Conservation (phyloP, 2,888 invertebrate genomes). For the Trachelus troglodyta region DNA sequence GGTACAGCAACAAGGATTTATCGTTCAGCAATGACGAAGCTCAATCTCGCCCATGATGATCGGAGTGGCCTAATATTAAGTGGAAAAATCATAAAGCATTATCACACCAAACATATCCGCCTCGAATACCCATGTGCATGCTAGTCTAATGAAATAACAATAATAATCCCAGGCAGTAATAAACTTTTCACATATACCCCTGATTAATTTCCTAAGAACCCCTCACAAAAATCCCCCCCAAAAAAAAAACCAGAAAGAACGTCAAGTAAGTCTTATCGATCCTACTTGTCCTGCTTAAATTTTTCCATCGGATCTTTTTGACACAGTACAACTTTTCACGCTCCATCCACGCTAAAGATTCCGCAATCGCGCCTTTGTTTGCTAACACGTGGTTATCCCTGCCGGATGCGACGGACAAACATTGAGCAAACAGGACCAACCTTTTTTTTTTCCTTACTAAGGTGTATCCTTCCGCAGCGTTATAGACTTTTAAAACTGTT, state of each 20-base stretch:
- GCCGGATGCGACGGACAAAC: not conserved
- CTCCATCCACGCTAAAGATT: not conserved
- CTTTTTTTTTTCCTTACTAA: not conserved
- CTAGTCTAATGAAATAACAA: not conserved
- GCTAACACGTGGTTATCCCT: not conserved
- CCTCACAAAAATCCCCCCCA: too few relatives aligned
- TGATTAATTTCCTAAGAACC: not conserved
- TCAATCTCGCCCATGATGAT: not conserved
- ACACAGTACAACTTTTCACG: not conserved
- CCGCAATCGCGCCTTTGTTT: not conserved
- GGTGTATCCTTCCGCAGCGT: not conserved
- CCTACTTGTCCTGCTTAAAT: not conserved
- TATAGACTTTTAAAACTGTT: not conserved
- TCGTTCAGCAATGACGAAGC: slow-evolving; percentile 19
- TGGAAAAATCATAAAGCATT: not conserved
- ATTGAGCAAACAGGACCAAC: not conserved
- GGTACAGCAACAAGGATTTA: slow-evolving; percentile 16
- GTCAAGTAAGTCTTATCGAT: too few relatives aligned
- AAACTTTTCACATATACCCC: not conserved
- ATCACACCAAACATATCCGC: not conserved
- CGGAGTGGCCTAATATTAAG: not conserved
- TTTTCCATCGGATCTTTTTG: not conserved
- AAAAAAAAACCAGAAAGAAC: too few relatives aligned
- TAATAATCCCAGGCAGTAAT: not conserved
- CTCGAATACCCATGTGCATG: not conserved